phyloP scores from a whole-genome alignment of 1,140 invertebrate genomes.

The Acromyrmex echinatior region DNA sequence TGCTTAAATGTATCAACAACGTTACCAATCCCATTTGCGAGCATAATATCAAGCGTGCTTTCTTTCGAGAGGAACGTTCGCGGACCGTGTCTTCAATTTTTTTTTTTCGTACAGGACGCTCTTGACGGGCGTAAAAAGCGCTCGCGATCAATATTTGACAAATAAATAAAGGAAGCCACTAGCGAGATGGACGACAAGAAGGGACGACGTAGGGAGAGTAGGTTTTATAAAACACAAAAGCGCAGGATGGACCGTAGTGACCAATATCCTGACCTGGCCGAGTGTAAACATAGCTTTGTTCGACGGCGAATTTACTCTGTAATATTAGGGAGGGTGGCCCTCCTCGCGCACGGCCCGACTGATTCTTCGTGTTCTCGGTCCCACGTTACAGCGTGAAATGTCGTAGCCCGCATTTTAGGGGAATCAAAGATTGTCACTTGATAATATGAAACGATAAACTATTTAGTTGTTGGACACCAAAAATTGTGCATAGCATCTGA shows the following conservation, averaged over 20 bases:
- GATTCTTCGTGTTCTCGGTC: conserved; percentile 69
- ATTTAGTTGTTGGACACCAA: neutral
- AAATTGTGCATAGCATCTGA: neutral
- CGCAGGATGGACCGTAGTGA: conserved; percentile 74
- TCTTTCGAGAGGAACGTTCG: conserved; percentile 16
- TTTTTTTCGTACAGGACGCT: conserved; percentile 17
- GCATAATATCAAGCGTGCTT: conserved; percentile 34
- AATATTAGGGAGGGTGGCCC: conserved; percentile 77
- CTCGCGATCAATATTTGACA: conserved; percentile 78
- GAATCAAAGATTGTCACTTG: conserved; percentile 21
- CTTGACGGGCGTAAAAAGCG: conserved; percentile 55
- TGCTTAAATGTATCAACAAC: conserved; percentile 55
- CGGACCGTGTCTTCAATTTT: conserved; percentile 32
- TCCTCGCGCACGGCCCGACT: conserved; percentile 31
- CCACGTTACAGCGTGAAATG: conserved; percentile 65
- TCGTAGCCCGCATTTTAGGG: conserved; percentile 40
- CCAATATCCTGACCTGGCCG: conserved; percentile 80
- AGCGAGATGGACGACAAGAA: conserved; percentile 53
- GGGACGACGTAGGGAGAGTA: conserved; percentile 50
- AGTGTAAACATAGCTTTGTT: conserved; percentile 81
- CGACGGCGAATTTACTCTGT: conserved; percentile 72
- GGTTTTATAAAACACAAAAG: conserved; percentile 80
- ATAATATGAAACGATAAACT: conserved; percentile 32
- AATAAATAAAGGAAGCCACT: conserved; percentile 77
- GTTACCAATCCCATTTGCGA: conserved; percentile 44